Percentiles rank a stretch among this genome's conserved stretches.
phyloP scores from a whole-genome alignment of 1,140 invertebrate genomes.

The Megalonaias nervosa region DNA sequence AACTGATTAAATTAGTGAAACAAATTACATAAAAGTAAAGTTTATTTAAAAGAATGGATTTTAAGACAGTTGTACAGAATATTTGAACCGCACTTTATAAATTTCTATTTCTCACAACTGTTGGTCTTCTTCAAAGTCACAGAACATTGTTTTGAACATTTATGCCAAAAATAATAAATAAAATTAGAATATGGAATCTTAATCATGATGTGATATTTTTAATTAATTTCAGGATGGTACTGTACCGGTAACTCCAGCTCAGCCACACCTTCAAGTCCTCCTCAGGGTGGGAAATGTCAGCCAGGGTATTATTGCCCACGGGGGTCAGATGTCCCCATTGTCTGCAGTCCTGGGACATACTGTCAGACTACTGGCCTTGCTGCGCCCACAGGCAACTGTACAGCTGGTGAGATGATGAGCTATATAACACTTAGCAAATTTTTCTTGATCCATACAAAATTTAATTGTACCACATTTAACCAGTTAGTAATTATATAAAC shows the following conservation, averaged over 20 bases:
- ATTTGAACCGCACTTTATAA: too few relatives aligned
- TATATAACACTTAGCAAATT: not conserved
- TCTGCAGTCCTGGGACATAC: conserved; percentile 61
- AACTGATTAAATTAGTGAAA: too few relatives aligned
- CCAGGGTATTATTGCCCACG: conserved; percentile 60
- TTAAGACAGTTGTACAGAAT: too few relatives aligned
- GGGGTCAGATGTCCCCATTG: conserved; percentile 48
- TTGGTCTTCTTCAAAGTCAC: too few relatives aligned
- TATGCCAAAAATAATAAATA: too few relatives aligned
- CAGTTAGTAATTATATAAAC: too few relatives aligned
- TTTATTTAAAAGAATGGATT: too few relatives aligned
- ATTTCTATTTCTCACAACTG: too few relatives aligned
- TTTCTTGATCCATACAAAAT: not conserved
- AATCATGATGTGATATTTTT: not conserved
- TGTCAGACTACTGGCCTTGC: conserved; percentile 52
- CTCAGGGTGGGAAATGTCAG: conserved; percentile 55
- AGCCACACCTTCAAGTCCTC: conserved; percentile 36
- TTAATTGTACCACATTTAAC: not conserved
- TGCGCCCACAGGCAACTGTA: conserved; percentile 54
- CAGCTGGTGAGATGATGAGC: conserved; percentile 47
- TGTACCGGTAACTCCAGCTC: conserved; percentile 59
- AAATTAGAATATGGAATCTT: too few relatives aligned
- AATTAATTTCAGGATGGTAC: conserved; percentile 56
- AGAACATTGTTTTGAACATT: too few relatives aligned
- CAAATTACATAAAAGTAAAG: too few relatives aligned